Evolutionary conservation across 2,797 vertebrate genomes (phyloP).

Genomic region (Oceanodroma leucorhoa): DNA sequence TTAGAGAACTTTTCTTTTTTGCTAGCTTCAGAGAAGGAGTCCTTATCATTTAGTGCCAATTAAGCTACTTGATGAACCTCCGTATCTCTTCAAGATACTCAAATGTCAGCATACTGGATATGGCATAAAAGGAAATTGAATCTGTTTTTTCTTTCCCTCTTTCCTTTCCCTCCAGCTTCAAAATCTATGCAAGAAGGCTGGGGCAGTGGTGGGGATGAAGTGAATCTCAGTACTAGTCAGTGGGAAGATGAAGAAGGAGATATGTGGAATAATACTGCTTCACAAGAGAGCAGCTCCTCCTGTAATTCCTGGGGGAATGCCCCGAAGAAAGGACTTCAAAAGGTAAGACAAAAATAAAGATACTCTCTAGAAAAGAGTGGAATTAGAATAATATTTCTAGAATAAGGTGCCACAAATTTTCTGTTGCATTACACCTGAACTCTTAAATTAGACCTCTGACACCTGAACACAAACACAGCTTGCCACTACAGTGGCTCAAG

Average conservation of each 20-base stretch:
- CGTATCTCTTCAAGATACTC: neutral
- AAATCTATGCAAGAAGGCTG: conserved; percentile 99
- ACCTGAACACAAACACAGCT: neutral
- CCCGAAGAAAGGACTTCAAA: conserved; percentile 90
- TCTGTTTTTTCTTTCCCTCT: neutral
- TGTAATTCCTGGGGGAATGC: conserved; percentile 94
- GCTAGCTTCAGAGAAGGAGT: neutral
- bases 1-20: neutral
- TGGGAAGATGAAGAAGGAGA: conserved; percentile 96
- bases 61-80: neutral
- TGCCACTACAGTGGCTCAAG: conserved; percentile 12
- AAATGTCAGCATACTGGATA: neutral
- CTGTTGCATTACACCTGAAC: neutral
- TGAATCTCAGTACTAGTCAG: conserved; percentile 84
- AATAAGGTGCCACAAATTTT: neutral
- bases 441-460: neutral
- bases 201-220: conserved; percentile 91
- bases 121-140: neutral
- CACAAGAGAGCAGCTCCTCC: conserved; percentile 91
- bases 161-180: conserved; percentile 78
- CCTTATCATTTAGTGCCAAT: neutral
- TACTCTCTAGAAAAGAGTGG: neutral
- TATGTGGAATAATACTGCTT: conserved; percentile 92
- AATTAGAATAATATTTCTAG: neutral
- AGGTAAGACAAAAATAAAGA: conserved; percentile 75